Percentiles rank a stretch among this genome's conserved stretches.
phyloP scores from a whole-genome alignment of 2,113 vertebrate genomes.

The Lepisosteus oculatus region DNA sequence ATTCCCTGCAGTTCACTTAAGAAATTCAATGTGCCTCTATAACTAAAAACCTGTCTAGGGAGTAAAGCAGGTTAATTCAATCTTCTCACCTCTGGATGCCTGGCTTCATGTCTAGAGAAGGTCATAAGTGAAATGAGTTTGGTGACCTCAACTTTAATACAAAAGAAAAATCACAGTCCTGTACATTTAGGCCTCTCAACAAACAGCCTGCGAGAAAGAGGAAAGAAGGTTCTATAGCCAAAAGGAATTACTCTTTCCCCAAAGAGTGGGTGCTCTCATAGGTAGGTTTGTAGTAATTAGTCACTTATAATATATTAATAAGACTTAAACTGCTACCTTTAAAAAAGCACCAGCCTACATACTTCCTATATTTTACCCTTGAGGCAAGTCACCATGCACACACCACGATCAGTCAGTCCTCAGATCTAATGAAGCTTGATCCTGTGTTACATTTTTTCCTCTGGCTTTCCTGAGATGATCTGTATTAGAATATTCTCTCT shows the following conservation, averaged over 20 bases:
- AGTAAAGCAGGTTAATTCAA: conserved; percentile 62
- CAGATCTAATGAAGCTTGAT: conserved; percentile 38
- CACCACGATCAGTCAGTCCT: conserved; percentile 50
- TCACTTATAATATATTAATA: conserved; percentile 76
- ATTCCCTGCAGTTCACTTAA: conserved; percentile 67
- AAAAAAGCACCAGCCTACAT: conserved; percentile 63
- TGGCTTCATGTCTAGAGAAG: conserved; percentile 66
- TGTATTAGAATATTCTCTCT: conserved; percentile 65
- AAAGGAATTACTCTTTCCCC: conserved; percentile 62
- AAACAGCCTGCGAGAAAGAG: conserved; percentile 44
- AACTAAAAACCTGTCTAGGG: conserved; percentile 64
- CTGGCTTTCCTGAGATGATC: conserved; percentile 52
- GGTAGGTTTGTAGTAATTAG: conserved; percentile 73
- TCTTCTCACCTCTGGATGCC: conserved; percentile 69
- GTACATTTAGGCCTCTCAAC: conserved; percentile 55
- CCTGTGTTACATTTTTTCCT: conserved; percentile 25
- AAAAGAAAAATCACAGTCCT: conserved; percentile 66
- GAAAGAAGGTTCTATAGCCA: conserved; percentile 73
- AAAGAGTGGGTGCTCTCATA: conserved; percentile 62
- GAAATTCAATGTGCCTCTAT: conserved; percentile 61
- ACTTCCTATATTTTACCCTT: conserved; percentile 69
- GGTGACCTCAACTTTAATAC: conserved; percentile 62
- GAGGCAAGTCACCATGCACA: conserved; percentile 67
- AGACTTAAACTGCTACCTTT: conserved; percentile 71
- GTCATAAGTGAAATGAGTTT: conserved; percentile 78